Conservation (phyloP, 1,140 invertebrate species). For the Drosophila ficusphila region DNA sequence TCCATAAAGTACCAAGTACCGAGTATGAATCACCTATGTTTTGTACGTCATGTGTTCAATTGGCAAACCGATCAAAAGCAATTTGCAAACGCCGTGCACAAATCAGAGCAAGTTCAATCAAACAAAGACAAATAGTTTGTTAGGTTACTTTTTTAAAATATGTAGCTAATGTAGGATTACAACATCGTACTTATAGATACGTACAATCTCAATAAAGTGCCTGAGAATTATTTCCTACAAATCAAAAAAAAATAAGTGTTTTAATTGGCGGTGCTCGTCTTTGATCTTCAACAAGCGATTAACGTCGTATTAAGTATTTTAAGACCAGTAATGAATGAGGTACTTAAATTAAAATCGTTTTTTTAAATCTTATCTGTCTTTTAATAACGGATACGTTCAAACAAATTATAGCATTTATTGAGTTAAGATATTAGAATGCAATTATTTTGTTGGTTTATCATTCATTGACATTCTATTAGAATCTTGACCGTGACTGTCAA, state of each 20-base stretch:
- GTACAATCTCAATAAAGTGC: conserved; percentile 79
- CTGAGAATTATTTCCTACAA: conserved; percentile 54
- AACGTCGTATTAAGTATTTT: not conserved
- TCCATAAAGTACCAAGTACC: conserved; percentile 17
- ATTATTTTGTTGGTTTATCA: too few relatives aligned
- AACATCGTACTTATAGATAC: conserved; percentile 37
- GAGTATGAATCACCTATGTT: conserved; percentile 30
- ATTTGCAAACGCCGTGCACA: conserved; percentile 49
- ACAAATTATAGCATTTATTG: too few relatives aligned
- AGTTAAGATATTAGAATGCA: too few relatives aligned
- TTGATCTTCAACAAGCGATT: conserved; percentile 1
- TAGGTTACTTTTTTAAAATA: conserved; percentile 43
- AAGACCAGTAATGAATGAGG: not conserved
- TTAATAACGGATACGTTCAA: too few relatives aligned
- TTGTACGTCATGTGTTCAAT: conserved; percentile 50
- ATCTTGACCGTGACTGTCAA: conserved; percentile 6
- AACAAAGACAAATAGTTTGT: conserved; percentile 37
- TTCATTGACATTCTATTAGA: too few relatives aligned
- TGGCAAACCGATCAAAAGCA: conserved; percentile 35
- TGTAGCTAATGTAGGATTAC: conserved; percentile 55
- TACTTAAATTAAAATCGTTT: too few relatives aligned
- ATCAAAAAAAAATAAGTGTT: not conserved
- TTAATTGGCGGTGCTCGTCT: not conserved
- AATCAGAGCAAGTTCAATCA: conserved; percentile 48
- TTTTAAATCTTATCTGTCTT: too few relatives aligned